Conservation (phyloP, 2,888 invertebrate genomes). For the Aphrophora alni region DNA sequence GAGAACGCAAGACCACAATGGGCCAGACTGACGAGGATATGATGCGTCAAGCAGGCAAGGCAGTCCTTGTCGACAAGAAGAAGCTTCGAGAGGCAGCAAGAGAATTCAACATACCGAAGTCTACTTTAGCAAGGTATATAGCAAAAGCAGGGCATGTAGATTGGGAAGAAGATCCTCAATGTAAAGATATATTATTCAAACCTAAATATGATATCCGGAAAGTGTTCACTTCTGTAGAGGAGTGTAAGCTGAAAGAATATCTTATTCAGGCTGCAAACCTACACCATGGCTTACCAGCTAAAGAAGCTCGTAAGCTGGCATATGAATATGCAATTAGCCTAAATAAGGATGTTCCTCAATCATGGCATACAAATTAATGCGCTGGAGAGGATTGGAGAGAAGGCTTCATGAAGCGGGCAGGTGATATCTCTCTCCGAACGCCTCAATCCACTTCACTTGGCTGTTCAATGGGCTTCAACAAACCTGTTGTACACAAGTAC, state of each 20-base stretch:
- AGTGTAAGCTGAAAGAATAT: conserved; percentile 35
- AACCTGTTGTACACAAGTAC: conserved; percentile 14
- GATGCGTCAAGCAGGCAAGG: neutral
- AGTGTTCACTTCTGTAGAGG: conserved; percentile 38
- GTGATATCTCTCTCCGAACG: conserved; percentile 37
- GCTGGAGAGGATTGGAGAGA: conserved; percentile 41
- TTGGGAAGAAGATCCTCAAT: neutral
- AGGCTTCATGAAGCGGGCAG: conserved; percentile 39
- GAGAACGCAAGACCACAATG: neutral
- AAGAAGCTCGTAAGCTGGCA: conserved; percentile 34
- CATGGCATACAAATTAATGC: conserved; percentile 34
- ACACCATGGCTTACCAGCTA: conserved; percentile 36
- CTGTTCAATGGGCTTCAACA: conserved; percentile 41
- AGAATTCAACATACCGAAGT: neutral
- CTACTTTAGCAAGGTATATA: neutral
- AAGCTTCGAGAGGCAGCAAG: neutral
- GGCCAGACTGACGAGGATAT: neutral
- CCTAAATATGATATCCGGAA: conserved; percentile 11
- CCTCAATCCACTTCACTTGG: conserved; percentile 44
- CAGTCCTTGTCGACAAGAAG: neutral
- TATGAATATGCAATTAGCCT: conserved; percentile 42
- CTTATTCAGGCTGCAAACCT: conserved; percentile 24
- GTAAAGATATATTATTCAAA: conserved; percentile 10
- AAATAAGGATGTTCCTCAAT: conserved; percentile 33
- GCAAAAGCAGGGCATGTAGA: neutral